Evolutionary conservation across 2,888 invertebrate species (phyloP), one percentile per base, ranked within the genome.

Genomic region (Nephrocerus scutellatus): DNA sequence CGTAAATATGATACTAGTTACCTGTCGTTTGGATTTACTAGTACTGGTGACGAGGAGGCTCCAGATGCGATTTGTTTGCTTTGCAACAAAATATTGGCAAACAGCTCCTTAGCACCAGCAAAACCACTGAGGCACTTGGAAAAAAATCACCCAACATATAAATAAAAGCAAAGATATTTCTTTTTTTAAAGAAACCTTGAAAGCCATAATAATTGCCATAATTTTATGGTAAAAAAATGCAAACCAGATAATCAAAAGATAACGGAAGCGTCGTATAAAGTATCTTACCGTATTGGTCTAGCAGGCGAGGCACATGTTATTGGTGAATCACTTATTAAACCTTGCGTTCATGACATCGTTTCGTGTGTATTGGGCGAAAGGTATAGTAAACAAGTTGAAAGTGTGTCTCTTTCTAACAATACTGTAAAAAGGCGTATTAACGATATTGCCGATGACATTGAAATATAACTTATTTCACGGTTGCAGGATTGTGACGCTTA

Each of bases 231-330:
- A 26, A 41, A 41, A 36, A 36, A 36, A 36, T 26, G 23, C 32
- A 35, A 43, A 39, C 34, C 38, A 30, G 37, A 30, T 25, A 39
- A 43, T 39, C 33, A 43, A 26, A 39, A 34, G 22, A 19, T 29
- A 38, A 43, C 34, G 22, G 38, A 38, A 38, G 38, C 43, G 21
- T 38, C 43, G 32, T 41, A 41, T 36, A 41, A 28, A 31, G 41
- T 28, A 35, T 26, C 33, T 30, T 41, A 36, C 23, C 32, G 41
- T 16, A 36, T 36, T 36, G 35, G 36, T 31, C 30, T 25, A 8
- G 36, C 41, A 26, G 41, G 36, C 15, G 36, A 41, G 30, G 31
- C 36, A 36, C 41, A 36, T 31, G 35, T 35, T 28, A 41, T 41
- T 30, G 41, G 32, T 30, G 40, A 36, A 36, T 34, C 30, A 40